Base-by-base conservation (phyloP, 2,113 vertebrate genomes). In the Pluvialis apricaria region DNA sequence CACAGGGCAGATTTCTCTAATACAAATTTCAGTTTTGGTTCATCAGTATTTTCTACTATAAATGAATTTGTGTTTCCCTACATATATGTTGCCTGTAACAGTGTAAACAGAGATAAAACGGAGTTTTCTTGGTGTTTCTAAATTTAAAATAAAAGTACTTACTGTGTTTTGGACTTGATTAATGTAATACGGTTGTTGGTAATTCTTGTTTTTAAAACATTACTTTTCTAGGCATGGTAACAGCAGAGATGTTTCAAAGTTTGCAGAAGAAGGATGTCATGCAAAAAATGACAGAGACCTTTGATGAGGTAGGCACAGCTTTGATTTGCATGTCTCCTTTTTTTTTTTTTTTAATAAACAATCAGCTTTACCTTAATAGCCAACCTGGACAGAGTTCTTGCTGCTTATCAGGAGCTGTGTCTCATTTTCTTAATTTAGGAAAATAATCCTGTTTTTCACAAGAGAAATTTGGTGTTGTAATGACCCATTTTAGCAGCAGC, bases 181-280 rank as follows among this genome's bases (percentile, higher is more conserved):
- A 49, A 36, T 65, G 4, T 64, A 64, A 49, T 47, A 52, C 0
- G 4, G 12, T 57, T 70, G 40, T 62, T 11, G 20, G 25, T 95
- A 88, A 79, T 69, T 70, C 10, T 51, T 77, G 42, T 78, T 92
- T 77, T 87, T 58, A 29, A 93, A 94, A 88, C 28, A 10, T 68
- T 85, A 22, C 47, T 83, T 92, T 69, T 88, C 60, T 75, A 99
- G 99, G 99, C 65, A 97, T 99, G 97, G 99, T 99, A 62, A 99
- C 99, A 55, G 99, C 99, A 75, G 99, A 99, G 97, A 99, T 99
- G 98, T 99, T 99, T 97, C 98, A 99, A 52, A 99, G 96, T 95
- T 98, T 97, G 96, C 97, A 97, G 34, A 98, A 98, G 93, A 96
- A 93, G 44, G 98, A 99, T 31, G 92, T 99, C 34, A 98, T 98